Conservation (phyloP, 1,140 invertebrate species). For the Zaprionus nigranus region DNA sequence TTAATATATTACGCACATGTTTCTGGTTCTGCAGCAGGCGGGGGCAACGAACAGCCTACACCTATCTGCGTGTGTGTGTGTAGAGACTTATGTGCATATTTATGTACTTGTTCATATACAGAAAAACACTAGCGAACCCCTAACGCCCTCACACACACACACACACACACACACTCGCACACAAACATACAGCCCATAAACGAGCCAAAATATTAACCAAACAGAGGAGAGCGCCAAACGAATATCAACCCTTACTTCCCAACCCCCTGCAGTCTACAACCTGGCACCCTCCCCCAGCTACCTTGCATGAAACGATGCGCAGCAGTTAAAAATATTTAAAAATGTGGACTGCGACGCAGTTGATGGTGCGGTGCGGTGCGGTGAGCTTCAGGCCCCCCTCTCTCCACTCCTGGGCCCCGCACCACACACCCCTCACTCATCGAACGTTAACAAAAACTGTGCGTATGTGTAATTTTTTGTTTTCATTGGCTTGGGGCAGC, state of each 20-base stretch:
- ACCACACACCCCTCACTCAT: neutral
- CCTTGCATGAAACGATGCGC: conserved; percentile 44
- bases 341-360: conserved; percentile 60
- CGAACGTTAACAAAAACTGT: conserved; percentile 31
- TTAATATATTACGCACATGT: conserved; percentile 80
- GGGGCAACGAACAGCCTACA: conserved; percentile 42
- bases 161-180: conserved; percentile 10
- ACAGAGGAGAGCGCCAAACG: conserved; percentile 67
- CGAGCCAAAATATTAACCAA: conserved; percentile 77
- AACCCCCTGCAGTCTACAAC: neutral
- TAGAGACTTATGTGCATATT: conserved; percentile 13
- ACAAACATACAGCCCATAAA: conserved; percentile 45
- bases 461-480: conserved; percentile 43
- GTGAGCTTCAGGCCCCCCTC: conserved; percentile 22
- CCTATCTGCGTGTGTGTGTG: conserved; percentile 29
- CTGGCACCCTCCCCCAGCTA: neutral
- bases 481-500: conserved; percentile 11
- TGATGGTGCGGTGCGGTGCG: conserved; percentile 12
- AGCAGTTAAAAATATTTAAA: conserved; percentile 82
- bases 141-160: conserved; percentile 27
- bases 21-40: neutral
- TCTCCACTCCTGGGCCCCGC: neutral
- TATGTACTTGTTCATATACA: conserved; percentile 5
- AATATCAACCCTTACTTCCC: conserved; percentile 48
- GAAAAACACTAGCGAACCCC: conserved; percentile 54